Evolutionary conservation across 2,797 vertebrate species (phyloP).

Genomic region (Gymnoscopelus microlampas): DNA sequence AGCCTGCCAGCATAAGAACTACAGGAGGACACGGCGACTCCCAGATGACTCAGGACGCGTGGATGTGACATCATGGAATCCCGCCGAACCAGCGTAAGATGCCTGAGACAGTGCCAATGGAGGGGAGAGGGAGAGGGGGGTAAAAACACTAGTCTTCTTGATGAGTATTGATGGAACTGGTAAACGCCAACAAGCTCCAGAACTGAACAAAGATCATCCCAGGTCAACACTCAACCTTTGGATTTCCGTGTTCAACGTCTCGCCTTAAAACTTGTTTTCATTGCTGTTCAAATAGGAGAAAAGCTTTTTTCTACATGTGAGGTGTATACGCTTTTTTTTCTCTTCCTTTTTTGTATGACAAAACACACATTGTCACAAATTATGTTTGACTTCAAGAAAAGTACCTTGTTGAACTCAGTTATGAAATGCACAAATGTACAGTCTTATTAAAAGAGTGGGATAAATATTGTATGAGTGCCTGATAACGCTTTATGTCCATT

Average conservation of each 20-base stretch:
- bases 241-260: conserved; percentile 95
- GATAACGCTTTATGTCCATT: conserved; percentile 56
- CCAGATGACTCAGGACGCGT: conserved; percentile 84
- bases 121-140: conserved; percentile 34
- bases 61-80: conserved; percentile 83
- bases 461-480: conserved; percentile 68
- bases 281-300: conserved; percentile 89
- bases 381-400: conserved; percentile 52
- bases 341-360: conserved; percentile 42
- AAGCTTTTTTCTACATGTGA: conserved; percentile 85
- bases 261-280: conserved; percentile 94
- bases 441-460: conserved; percentile 66
- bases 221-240: conserved; percentile 74
- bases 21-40: conserved; percentile 81
- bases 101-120: conserved; percentile 83
- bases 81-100: conserved; percentile 84
- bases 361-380: conserved; percentile 48
- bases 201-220: conserved; percentile 82
- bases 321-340: conserved; percentile 72
- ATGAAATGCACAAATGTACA: conserved; percentile 78
- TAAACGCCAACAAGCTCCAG: conserved; percentile 83
- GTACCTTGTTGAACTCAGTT: conserved; percentile 65
- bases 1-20: conserved; percentile 96
- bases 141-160: conserved; percentile 77
- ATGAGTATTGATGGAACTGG: conserved; percentile 81